Evolutionary conservation across 2,888 invertebrate species (phyloP), one percentile per base, ranked within the genome.

Genomic region (Drosophila meridiana): DNA sequence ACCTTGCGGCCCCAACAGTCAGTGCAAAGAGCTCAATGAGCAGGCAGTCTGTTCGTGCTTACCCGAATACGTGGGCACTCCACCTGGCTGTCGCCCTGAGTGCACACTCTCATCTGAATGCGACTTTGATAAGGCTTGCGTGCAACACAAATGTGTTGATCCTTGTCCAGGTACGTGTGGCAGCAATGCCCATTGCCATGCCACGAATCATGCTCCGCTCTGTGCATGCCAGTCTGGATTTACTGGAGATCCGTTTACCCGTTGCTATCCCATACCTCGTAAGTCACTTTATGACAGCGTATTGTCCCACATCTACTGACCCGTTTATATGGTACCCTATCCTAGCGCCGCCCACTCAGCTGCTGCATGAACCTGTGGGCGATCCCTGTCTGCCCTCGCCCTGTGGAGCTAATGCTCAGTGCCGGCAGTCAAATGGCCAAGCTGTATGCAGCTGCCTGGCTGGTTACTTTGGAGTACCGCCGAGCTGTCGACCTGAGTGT

Each of bases 1-100:
- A 56, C 96, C 96, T 0, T 96, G 96, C 89, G 96, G 96, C 3
- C 95, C 96, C n/a, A 96, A 96, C 89, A 96, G 96, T 88, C 96
- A 96, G 92, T 97, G 97, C 89, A 95, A 95, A 82, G 94, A 94
- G 69, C 91, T 95, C 1, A 96, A 96, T 82, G 95, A 94, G 45
- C 94, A 96, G 93, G 95, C 95, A 7, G 95, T 95, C 0, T 97
- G 96, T 86, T 94, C 95, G 63, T 96, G 96, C 87, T 94, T 95
- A 43, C 94, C 94, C 56, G 95, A 95, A 40, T 95, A 94, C 87
- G 94, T 95, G 48, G 96, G 96, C 56, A 95, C 95, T 93, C 96
- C 96, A 4, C 97, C 97, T 1, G 95, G 95, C 14, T 97, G 97
- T 90, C 94, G 95, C 73, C 95, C 96, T 1, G 96, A 96, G 92